Base-by-base conservation (phyloP, 2,113 vertebrate genomes). In the Pachycephala philippinensis region DNA sequence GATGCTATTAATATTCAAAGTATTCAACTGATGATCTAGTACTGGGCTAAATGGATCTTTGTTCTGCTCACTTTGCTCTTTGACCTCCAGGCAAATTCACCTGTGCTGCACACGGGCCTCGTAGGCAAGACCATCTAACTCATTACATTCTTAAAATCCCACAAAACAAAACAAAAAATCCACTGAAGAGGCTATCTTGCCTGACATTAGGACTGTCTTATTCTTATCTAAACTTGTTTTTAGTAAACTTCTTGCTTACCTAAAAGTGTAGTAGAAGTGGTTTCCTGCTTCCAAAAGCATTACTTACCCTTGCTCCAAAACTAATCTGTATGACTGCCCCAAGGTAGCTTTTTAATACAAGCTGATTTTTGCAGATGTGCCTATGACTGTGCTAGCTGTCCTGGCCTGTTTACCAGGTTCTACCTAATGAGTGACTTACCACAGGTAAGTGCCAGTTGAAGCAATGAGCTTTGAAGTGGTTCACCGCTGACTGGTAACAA, bases 361-460 rank as follows among this genome's bases (percentile, higher is more conserved):
- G 53, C 19, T 63, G n/a, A 21, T 60, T 91, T 71, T 72, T 80
- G 49, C 69, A 92, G 35, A 75, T 5, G 2, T 77, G 49, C 26
- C 45, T 60, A 39, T n/a, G 44, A 49, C 33, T 50, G 42, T 44
- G 59, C 37, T 71, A 50, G 44, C 60, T 75, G 64, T 53, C 89
- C 37, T 4, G 2, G 56, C n/a, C 63, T 1, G 2, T 60, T 44
- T 54, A 45, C 54, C 63, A 49, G 23, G 33, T 68, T 83, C 7
- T 30, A 63, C 44, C 75, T 71, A 60, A 61, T 3, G 22, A 66
- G 10, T 44, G 42, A 74, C 95, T 97, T 97, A 99, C 99, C 98
- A 97, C 75, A 5, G 98, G 7, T 18, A 97, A 93, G 93, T 99
- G 99, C 99, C 99, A 99, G 98, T 99, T 99, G 98, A 99, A 99